Evolutionary conservation across 2,113 vertebrate genomes (phyloP).

Genomic region (Heteronetta atricapilla): DNA sequence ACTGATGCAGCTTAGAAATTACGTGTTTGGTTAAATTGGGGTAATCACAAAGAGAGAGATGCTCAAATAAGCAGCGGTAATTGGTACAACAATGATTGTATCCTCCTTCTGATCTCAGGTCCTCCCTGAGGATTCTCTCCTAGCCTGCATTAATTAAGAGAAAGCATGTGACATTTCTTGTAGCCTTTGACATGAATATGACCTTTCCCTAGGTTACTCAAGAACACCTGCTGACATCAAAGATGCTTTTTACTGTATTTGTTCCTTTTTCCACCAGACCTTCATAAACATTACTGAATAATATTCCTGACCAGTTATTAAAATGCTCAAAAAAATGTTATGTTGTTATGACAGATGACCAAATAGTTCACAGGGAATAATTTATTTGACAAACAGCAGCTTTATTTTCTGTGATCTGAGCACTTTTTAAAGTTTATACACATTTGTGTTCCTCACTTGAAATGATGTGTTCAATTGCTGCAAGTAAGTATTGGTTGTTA

Average conservation of each 20-base stretch:
- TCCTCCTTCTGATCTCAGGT: slow-evolving; percentile 24
- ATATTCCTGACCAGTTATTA: neutral
- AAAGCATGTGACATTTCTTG: slow-evolving; percentile 38
- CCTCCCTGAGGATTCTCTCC: slow-evolving; percentile 27
- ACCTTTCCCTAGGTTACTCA: slow-evolving; percentile 26
- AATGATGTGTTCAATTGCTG: neutral
- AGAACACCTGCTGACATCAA: slow-evolving; percentile 7
- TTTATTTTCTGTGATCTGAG: neutral
- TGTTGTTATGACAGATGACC: neutral
- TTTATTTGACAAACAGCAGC: slow-evolving; percentile 10
- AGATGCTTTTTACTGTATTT: neutral
- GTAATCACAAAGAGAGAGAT: slow-evolving; percentile 38
- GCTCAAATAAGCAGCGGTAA: slow-evolving; percentile 32
- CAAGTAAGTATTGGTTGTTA: neutral
- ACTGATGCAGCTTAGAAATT: slow-evolving; percentile 49
- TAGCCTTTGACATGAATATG: slow-evolving; percentile 51
- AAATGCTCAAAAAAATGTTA: neutral
- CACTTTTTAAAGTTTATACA: neutral
- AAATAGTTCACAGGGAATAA: neutral
- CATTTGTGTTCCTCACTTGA: neutral
- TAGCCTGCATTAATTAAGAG: slow-evolving; percentile 36
- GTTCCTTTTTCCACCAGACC: neutral
- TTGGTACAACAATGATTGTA: slow-evolving; percentile 35
- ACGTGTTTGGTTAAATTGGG: slow-evolving; percentile 48
- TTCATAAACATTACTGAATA: neutral